Evolutionary conservation across 2,888 invertebrate species (phyloP), one percentile per base, ranked within the genome.

Genomic region (Andrena hattorfiana): DNA sequence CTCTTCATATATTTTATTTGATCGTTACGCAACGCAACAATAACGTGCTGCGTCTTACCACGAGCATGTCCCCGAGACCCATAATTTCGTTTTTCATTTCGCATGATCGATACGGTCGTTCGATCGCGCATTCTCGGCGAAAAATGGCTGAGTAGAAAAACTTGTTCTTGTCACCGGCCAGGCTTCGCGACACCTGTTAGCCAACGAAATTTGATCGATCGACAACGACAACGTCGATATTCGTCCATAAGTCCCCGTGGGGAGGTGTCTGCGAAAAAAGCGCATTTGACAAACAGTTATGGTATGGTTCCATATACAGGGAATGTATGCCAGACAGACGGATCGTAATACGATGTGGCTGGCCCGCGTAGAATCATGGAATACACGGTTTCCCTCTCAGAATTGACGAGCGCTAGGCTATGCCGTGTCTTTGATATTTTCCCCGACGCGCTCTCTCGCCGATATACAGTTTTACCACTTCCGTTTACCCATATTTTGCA

Each of bases 341-440:
- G 84, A 84, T 86, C 88, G 90, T 89, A 87, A 88, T 85, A 88
- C 79, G 85, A 83, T 83, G 87, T 87, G 87, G 81, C 68, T 85
- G 77, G 70, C 28, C 89, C 88, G 87, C 88, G 89, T 73, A 63
- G 71, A 75, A 75, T 71, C 85, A 67, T 68, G 88, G 84, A 88
- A 91, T 91, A 92, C 93, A 93, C 87, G 93, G 89, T 92, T 93
- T 93, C 88, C 92, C 93, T 93, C 90, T 93, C 92, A 93, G 91
- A 91, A 92, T 86, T 85, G 87, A 88, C 86, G 87, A 67, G 79
- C 62, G 62, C 68, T 54, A 23, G 73, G 42, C 59, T 77, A 63
- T 49, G 42, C 66, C 79, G 69, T 56, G 77, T 68, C 80, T 78
- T 81, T 81, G 80, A 78, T 81, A 78, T 68, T 72, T 71, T 68